Conservation (phyloP, 2,113 vertebrate genomes). For the Psophia crepitans region DNA sequence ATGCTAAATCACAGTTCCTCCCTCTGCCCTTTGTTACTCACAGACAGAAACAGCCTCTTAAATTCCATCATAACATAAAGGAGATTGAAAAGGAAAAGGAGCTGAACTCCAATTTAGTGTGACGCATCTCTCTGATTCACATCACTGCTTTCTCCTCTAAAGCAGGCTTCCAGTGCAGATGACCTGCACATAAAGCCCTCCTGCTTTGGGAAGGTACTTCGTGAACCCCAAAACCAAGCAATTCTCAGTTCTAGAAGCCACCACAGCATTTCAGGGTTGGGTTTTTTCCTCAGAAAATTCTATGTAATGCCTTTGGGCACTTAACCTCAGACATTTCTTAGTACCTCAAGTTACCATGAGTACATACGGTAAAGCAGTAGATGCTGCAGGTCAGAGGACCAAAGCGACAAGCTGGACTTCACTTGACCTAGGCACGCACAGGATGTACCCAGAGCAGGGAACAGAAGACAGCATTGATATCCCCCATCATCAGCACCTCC, state of each 20-base stretch:
- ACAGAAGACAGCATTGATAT: not conserved
- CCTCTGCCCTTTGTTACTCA: not conserved
- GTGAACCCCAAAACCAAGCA: not conserved
- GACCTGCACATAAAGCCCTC: not conserved
- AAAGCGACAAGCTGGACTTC: not conserved
- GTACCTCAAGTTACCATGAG: not conserved
- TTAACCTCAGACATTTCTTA: not conserved
- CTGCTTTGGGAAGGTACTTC: fast-evolving
- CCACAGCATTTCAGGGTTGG: not conserved
- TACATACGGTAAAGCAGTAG: not conserved
- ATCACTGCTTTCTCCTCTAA: not conserved
- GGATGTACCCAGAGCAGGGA: not conserved
- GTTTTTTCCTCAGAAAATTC: not conserved
- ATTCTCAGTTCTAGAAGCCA: not conserved
- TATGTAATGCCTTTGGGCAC: not conserved
- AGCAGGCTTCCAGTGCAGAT: not conserved
- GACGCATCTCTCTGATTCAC: conserved; percentile 7
- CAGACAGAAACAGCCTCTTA: not conserved
- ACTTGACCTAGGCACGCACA: not conserved
- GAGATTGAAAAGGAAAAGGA: not conserved
- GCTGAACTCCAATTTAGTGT: not conserved
- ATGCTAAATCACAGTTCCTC: not conserved
- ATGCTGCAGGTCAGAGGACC: not conserved
- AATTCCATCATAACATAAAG: not conserved
- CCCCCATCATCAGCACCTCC: not conserved